phyloP scores from a whole-genome alignment of 2,797 vertebrate genomes.

The Peromyscus eremicus region DNA sequence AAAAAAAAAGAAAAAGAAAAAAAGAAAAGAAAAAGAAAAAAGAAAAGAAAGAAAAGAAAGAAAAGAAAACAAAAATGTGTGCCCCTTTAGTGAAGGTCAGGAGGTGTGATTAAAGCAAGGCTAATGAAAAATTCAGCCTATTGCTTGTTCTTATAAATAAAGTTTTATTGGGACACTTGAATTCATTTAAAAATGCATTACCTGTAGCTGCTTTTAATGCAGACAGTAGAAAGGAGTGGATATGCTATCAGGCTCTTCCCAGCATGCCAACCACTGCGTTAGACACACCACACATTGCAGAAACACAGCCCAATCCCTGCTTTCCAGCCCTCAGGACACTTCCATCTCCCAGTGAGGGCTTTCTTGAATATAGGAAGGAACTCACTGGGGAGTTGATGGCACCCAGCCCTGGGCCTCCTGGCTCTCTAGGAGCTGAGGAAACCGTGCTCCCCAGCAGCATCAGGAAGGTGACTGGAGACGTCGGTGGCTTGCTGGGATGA shows the following conservation, averaged over 20 bases:
- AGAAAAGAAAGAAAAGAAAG: too few species aligned
- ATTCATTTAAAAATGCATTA: not conserved
- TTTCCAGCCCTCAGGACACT: not conserved
- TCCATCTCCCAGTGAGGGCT: not conserved
- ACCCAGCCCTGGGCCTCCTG: rapidly evolving
- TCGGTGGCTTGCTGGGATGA: not conserved
- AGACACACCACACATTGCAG: not conserved
- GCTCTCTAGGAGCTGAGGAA: not conserved
- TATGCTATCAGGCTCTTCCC: not conserved
- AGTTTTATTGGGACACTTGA: not conserved
- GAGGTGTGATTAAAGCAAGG: not conserved
- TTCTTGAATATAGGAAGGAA: too few species aligned
- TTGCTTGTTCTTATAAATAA: constrained; percentile 17
- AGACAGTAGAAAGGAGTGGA: not conserved
- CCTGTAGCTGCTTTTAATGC: not conserved
- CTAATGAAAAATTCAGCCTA: not conserved
- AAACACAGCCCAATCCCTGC: not conserved
- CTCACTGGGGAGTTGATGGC: not conserved
- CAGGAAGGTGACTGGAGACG: not conserved
- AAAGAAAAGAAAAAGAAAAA: too few species aligned
- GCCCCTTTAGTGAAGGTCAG: not conserved
- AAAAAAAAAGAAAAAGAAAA: too few species aligned
- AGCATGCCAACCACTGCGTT: not conserved
- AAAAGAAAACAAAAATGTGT: not conserved
- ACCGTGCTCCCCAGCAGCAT: not conserved